Evolutionary conservation across 2,797 vertebrate species (phyloP), one percentile per base, ranked within the genome.

Genomic region (Luscinia megarhynchos): DNA sequence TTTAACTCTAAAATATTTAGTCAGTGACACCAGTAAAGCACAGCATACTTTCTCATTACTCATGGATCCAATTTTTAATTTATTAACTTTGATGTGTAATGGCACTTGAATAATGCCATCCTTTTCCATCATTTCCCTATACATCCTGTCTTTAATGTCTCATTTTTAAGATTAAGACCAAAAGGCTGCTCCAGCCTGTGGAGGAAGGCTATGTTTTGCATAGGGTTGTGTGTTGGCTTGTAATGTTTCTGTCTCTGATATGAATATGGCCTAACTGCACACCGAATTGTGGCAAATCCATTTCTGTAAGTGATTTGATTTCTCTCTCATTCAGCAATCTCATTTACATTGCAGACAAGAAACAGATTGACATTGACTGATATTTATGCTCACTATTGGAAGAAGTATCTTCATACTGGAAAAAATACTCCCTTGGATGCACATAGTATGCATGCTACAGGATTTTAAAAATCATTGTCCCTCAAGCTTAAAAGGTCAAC

Each of bases 231-330:
- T 84, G 43, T 89, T 91, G 26, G 36, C 36, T 93, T 90, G 68
- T 76, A 67, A 62, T 50, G 16, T 88, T 84, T 92, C 54, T 75
- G 32, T 89, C 43, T 87, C 62, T 78, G 38, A 36, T 70, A 61
- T 10, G 30, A 92, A 69, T 89, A 50, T 45, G 57, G 58, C 43
- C 67, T 79, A 59, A 53, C 73, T 70, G 59, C 46, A 27, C 57
- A 78, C 43, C 74, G 69, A 54, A 74, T 34, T 78, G 69, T 89
- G 59, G 34, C 53, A 95, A 84, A 84, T 90, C 34, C 19, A 11
- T 78, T 94, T 93, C 48, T 87, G 21, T 62, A 84, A 78, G 64
- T 75, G 55, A 75, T 36, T 87, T 90, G 66, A 54, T 84, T 87
- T 91, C 48, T 87, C 41, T 85, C 41, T 92, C 61, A 84, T 59